Percentiles rank a stretch among this genome's conserved stretches.
These are phyloP conservation scores for Nesometra sesokonis DNA, from an alignment of 35 echinoderm and acorn worm species.

Conservation along the genomic window DNA sequence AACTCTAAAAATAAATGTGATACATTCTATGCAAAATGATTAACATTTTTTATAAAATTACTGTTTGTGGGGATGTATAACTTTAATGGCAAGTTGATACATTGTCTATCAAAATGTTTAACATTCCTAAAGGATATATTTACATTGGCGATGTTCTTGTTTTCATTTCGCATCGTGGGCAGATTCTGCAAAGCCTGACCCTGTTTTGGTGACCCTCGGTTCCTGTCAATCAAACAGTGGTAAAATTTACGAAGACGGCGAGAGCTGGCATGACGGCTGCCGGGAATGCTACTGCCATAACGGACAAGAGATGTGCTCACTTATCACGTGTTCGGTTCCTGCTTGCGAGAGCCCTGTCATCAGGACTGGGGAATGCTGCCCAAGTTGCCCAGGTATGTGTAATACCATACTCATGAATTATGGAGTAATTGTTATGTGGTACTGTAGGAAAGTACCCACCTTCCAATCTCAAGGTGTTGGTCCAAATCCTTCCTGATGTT, in stretches of 20 bases:
- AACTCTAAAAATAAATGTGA: too few species aligned
- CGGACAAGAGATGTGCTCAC: slow-evolving; percentile 91
- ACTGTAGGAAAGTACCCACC: too few species aligned
- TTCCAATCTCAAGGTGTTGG: too few species aligned
- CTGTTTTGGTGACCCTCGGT: slow-evolving; percentile 14
- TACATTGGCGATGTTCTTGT: not conserved
- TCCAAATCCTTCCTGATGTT: too few species aligned
- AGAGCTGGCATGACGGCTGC: slow-evolving; percentile 98
- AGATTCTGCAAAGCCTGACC: slow-evolving; percentile 2
- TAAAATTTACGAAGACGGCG: slow-evolving; percentile 54
- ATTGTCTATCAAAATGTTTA: too few species aligned
- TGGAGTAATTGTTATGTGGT: too few species aligned
- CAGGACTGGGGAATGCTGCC: slow-evolving; percentile 71
- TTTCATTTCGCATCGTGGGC: not conserved
- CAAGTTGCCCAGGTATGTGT: slow-evolving; percentile 62
- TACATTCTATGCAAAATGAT: too few species aligned
- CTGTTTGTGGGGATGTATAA: too few species aligned
- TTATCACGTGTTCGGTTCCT: slow-evolving; percentile 80
- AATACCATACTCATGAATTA: too few species aligned
- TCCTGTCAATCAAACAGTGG: slow-evolving; percentile 40
- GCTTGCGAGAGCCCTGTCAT: slow-evolving; percentile 63
- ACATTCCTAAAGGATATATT: too few species aligned
- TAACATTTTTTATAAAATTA: too few species aligned
- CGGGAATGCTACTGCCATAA: slow-evolving; percentile 88
- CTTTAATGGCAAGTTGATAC: too few species aligned